These are phyloP conservation scores for Drosophila fulvimacula DNA, from an alignment of 2,888 invertebrate genomes.

Conservation along the genomic window DNA sequence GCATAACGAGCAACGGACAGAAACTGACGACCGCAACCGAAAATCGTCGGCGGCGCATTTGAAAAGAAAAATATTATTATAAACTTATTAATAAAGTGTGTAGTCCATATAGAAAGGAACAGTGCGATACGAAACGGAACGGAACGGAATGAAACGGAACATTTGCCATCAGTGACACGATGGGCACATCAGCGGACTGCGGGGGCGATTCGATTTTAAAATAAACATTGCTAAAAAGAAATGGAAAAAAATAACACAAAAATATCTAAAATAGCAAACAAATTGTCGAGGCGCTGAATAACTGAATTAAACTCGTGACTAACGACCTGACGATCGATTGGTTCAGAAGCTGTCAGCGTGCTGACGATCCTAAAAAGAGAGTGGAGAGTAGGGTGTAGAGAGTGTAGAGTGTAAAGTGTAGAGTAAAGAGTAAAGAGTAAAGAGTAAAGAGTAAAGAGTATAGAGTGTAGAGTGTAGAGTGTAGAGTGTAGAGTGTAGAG, in stretches of 20 bases:
- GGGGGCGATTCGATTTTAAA: constrained; percentile 49
- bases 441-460: background rate
- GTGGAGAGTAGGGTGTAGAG: background rate
- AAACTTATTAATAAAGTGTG: constrained; percentile 78
- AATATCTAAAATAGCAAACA: constrained; percentile 42
- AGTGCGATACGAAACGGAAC: background rate
- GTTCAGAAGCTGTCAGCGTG: background rate
- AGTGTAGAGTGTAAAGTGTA: background rate
- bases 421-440: background rate
- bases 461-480: background rate
- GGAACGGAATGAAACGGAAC: constrained; percentile 1
- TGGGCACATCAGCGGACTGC: background rate
- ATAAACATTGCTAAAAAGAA: constrained; percentile 60
- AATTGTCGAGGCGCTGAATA: constrained; percentile 34
- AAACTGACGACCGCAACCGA: constrained; percentile 46
- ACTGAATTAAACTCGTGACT: constrained; percentile 66
- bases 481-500: background rate
- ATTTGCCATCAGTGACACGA: background rate
- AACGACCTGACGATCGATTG: constrained; percentile 59
- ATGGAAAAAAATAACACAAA: background rate
- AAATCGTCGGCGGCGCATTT: constrained; percentile 29
- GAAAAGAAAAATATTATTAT: constrained; percentile 61
- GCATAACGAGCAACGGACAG: constrained; percentile 47
- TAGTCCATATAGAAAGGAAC: constrained; percentile 51
- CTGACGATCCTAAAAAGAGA: background rate